Evolutionary conservation across 2,888 invertebrate genomes (phyloP).

Genomic region (Synanthedon andrenaeformis): DNA sequence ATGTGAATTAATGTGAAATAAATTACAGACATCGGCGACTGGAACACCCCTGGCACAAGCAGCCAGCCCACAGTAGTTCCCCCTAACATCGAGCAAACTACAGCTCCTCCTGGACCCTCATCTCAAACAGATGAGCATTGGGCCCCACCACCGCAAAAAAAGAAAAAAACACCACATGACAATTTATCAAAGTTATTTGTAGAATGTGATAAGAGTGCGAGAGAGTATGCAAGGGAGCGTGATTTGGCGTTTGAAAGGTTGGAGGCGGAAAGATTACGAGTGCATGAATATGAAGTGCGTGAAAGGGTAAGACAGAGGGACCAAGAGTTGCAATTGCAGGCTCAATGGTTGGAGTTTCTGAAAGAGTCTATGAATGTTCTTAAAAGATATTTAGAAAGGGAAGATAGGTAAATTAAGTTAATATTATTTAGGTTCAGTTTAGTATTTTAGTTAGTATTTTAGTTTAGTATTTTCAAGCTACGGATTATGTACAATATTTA

Average conservation of each 20-base stretch:
- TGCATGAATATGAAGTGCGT: not conserved
- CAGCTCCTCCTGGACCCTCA: no score
- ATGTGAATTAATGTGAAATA: no score
- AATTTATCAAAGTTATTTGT: not conserved
- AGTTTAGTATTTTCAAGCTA: not conserved
- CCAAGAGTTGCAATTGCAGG: not conserved
- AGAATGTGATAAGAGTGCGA: not conserved
- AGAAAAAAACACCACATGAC: not conserved
- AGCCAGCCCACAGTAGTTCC: not conserved
- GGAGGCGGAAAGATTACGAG: not conserved
- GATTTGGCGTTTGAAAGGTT: not conserved
- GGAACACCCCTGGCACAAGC: not conserved
- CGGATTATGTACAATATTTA: no score
- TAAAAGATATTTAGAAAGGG: not conserved
- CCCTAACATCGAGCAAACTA: not conserved
- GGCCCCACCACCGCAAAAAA: not conserved
- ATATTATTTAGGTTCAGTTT: not conserved
- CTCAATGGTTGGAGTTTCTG: not conserved
- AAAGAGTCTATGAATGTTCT: not conserved
- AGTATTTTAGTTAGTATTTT: not conserved
- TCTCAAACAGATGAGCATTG: no score
- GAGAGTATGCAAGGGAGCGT: not conserved
- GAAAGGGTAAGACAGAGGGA: conserved; percentile 2
- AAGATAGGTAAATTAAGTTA: not conserved
- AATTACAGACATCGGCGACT: not conserved